Evolutionary conservation across 64 coral and sea anemone genomes (phyloP).

Genomic region (Trachythela sp.): DNA sequence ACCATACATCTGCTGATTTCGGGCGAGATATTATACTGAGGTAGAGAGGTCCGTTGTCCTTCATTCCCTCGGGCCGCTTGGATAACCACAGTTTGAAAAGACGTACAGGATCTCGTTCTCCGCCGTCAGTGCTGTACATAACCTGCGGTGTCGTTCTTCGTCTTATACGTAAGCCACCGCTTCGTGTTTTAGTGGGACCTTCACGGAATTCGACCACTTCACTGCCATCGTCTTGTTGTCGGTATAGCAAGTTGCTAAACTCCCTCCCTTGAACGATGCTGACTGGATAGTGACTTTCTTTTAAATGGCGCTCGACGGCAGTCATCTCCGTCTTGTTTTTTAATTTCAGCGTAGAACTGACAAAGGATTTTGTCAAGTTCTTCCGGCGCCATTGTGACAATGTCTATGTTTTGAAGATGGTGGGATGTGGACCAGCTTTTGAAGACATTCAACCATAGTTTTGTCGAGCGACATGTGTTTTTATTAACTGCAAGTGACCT

Average conservation of each 20-base stretch:
- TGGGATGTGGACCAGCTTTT: neutral
- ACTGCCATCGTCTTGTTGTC: conserved; percentile 34
- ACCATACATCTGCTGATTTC: conserved; percentile 35
- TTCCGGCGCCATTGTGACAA: neutral
- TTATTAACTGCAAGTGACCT: too few species aligned
- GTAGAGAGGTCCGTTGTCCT: neutral
- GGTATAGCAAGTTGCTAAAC: neutral
- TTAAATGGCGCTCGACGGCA: neutral
- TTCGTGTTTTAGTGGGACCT: conserved; percentile 44
- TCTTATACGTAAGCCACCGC: conserved; percentile 28
- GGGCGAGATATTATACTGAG: neutral
- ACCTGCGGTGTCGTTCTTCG: conserved; percentile 37
- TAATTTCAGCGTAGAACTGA: neutral
- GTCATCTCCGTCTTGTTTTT: neutral
- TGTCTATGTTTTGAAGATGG: neutral
- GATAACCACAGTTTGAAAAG: conserved; percentile 39
- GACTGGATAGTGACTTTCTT: neutral
- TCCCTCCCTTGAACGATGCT: neutral
- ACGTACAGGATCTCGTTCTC: conserved; percentile 18
- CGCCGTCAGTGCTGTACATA: conserved; percentile 33
- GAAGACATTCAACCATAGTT: neutral
- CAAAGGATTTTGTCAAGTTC: neutral
- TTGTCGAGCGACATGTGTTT: neutral
- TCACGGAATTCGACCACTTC: conserved; percentile 37
- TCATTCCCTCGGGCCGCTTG: conserved; percentile 3